Evolutionary conservation across 2,797 vertebrate species (phyloP), one percentile per base, ranked within the genome.

Genomic region (Mareca strepera): DNA sequence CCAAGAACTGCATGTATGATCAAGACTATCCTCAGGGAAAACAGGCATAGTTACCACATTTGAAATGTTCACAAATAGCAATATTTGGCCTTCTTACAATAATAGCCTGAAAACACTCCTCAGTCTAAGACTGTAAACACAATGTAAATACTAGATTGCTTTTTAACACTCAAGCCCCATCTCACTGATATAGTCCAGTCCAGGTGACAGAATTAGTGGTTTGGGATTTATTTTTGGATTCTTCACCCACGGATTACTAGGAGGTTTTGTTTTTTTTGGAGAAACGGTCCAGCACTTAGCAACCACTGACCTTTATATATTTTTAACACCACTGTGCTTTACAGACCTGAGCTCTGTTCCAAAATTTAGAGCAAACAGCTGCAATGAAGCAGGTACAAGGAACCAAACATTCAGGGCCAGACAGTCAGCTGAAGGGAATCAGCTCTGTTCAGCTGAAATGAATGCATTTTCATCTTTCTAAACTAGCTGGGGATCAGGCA

Each of bases 281-380:
- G 70, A 80, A 88, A 88, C 22, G 66, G 68, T 35, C 35, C 46
- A 84, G 80, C 64, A 85, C 82, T 87, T 87, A 69, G 80, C 90
- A 96, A 91, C 80, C 80, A 72, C 52, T 88, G 86, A 92, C 83
- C 86, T 94, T 94, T 82, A 81, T 11, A 17, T n/a, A 41, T 89
- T 90, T 90, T 75, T 89, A 87, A 60, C 3, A 22, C 17, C 29
- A 74, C 17, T 39, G 74, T 26, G 33, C 68, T 92, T 92, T 64
- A 67, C 48, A 96, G 88, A 76, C 84, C 37, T 8, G 58, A 80
- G 46, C 31, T 73, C 35, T 37, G 25, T 17, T 93, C 70, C 78
- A 88, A 67, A 92, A 79, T 37, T 44, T 37, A 44, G 15, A 56
- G 39, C 31, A 41, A 78, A 62, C 11, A 77, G 68, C 75, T 82